Evolutionary conservation across 2,113 vertebrate species (phyloP), one percentile per base, ranked within the genome.

Genomic region (Phalacrocorax pelagicus): DNA sequence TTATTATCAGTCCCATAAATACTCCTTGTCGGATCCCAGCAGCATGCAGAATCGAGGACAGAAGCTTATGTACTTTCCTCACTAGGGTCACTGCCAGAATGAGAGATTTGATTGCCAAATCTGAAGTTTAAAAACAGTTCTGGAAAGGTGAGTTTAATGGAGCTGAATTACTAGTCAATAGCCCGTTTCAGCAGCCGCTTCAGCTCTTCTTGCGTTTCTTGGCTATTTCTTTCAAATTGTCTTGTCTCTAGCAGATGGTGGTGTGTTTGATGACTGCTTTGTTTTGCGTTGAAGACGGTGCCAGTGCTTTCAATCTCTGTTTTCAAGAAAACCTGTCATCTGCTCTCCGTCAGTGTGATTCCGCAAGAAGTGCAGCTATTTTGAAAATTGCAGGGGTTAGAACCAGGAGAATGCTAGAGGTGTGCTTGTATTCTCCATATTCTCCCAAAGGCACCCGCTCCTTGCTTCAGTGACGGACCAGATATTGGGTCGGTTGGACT

Each of bases 231-330:
- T 85, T 63, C 26, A 36, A 62, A 38, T n/a, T 70, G 74, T 24
- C 73, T 36, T 74, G 34, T 73, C 78, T 79, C 52, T 20, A 85
- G 81, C 78, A 90, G 78, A 89, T 79, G 70, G 84, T 15, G 52
- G 16, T 24, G 40, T 75, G 47, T 52, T 38, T 61, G 75, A 20
- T 19, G 46, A 46, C 61, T 47, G 84, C 80, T 83, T n/a, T 83
- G 71, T 63, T 75, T 44, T 5, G 11, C 52, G 11, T 65, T 44
- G 72, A 55, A 27, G 61, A 42, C 29, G 21, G 74, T 22, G 52
- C 36, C 36, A 36, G 72, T 2, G 3, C 30, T 40, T 14, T 47
- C 83, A 46, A 0, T n/a, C 29, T 61, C 67, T 55, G 0, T 7
- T 91, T 73, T 40, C 70, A 85, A 49, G 57, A 49, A 87, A 84